Percentiles rank a stretch among this genome's conserved stretches.
Conservation (phyloP, 1,140 invertebrate genomes). For the Dermatophagoides farinae region DNA sequence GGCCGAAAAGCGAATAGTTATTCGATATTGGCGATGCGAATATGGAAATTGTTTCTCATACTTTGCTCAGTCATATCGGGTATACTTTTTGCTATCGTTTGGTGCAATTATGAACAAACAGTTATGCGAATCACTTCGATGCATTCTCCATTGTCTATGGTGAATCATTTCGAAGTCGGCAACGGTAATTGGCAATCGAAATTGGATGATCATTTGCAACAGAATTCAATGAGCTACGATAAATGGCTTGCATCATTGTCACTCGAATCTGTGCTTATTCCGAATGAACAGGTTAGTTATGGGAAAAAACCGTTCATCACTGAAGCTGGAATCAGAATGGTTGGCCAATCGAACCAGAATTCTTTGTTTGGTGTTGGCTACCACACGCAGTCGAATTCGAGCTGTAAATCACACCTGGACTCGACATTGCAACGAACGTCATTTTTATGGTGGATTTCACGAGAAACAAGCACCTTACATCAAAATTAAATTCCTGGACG, state of each 20-base stretch:
- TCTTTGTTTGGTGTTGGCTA: conserved; percentile 19
- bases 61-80: conserved; percentile 19
- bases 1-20: too few relatives aligned
- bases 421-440: conserved; percentile 20
- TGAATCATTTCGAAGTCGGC: background rate
- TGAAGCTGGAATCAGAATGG: conserved; percentile 11
- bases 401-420: conserved; percentile 20
- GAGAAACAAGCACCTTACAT: conserved; percentile 14
- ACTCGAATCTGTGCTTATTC: conserved; percentile 1
- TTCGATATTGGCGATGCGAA: too few relatives aligned
- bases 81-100: conserved; percentile 21
- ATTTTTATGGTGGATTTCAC: conserved; percentile 18
- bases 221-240: conserved; percentile 7
- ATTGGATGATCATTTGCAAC: background rate
- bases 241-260: conserved; percentile 16
- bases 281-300: conserved; percentile 17
- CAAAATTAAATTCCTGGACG: background rate
- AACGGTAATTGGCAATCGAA: background rate
- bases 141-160: conserved; percentile 3
- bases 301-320: background rate
- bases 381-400: conserved; percentile 14
- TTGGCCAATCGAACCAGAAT: conserved; percentile 15
- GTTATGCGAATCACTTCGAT: conserved; percentile 12
- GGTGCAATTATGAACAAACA: conserved; percentile 19
- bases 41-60: conserved; percentile 16